phyloP scores from a whole-genome alignment of 2,113 vertebrate genomes.

The Pyxicephalus adspersus region DNA sequence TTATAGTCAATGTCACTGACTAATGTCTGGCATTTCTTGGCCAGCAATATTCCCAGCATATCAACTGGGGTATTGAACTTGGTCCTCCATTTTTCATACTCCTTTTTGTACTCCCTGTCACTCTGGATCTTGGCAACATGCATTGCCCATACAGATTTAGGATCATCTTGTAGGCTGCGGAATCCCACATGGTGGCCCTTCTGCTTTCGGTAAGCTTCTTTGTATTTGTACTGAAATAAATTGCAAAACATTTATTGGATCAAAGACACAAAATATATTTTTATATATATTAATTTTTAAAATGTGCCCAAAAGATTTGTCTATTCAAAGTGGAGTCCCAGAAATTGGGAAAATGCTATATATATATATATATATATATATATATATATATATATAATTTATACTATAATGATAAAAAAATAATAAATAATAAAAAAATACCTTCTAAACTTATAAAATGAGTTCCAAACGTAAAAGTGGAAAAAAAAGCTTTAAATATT shows the following conservation, averaged over 20 bases:
- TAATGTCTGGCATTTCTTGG: constrained; percentile 79
- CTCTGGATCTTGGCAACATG: constrained; percentile 76
- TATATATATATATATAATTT: no score
- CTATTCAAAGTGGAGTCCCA: no score
- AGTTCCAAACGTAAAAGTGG: no score
- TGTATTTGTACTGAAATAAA: constrained; percentile 75
- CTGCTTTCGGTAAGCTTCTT: constrained; percentile 75
- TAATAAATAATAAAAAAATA: no score
- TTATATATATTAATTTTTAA: no score
- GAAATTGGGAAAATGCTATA: no score
- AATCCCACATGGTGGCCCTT: constrained; percentile 77
- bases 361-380: no score
- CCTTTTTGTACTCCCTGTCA: constrained; percentile 76
- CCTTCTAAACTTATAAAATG: no score
- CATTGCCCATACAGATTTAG: constrained; percentile 74
- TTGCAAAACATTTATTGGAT: background rate
- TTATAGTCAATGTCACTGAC: constrained; percentile 79
- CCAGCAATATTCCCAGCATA: constrained; percentile 77
- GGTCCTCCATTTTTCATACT: constrained; percentile 79
- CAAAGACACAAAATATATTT: background rate
- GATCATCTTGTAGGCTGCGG: constrained; percentile 70
- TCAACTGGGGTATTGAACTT: constrained; percentile 75
- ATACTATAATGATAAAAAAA: no score
- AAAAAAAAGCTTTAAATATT: no score
- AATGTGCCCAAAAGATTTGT: no score